phyloP scores from a whole-genome alignment of 2,797 vertebrate genomes.

The Prunella strophiata region DNA sequence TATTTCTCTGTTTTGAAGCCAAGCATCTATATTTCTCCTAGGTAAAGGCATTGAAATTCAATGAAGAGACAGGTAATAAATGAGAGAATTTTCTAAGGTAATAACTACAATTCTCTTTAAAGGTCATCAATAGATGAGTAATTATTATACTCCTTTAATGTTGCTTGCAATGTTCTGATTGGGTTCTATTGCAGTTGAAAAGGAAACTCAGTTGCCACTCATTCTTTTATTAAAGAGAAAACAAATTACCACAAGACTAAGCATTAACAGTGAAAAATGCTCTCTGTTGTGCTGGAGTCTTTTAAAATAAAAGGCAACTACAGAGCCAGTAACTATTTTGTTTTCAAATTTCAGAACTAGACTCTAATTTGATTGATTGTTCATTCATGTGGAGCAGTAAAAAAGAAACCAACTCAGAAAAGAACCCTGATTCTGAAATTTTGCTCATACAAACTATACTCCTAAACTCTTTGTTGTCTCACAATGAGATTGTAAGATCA shows the following conservation, averaged over 20 bases:
- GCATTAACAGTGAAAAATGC: not conserved
- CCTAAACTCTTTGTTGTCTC: not conserved
- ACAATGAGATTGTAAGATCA: not conserved
- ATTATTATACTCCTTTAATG: conserved; percentile 75
- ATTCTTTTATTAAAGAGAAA: conserved; percentile 32
- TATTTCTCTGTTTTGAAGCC: conserved; percentile 74
- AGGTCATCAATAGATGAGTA: conserved; percentile 83
- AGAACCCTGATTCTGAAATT: not conserved
- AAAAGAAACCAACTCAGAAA: not conserved
- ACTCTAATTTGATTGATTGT: not conserved
- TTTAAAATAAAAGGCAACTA: conserved; percentile 8
- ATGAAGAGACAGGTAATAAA: conserved; percentile 71
- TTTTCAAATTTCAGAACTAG: not conserved
- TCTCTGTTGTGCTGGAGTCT: not conserved
- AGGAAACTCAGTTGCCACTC: conserved; percentile 2
- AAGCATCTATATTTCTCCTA: conserved; percentile 75
- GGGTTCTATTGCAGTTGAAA: conserved; percentile 62
- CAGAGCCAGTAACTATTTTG: not conserved
- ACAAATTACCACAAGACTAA: conserved; percentile 37
- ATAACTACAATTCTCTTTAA: conserved; percentile 83
- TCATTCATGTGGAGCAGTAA: not conserved
- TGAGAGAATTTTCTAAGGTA: conserved; percentile 73
- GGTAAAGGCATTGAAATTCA: conserved; percentile 70
- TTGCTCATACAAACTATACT: not conserved
- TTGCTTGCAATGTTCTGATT: conserved; percentile 72